A percentile compares a stretch with the other conserved stretches of the same genome.
phyloP scores from a whole-genome alignment of 1,140 invertebrate species.

The Diachasma alloeum region DNA sequence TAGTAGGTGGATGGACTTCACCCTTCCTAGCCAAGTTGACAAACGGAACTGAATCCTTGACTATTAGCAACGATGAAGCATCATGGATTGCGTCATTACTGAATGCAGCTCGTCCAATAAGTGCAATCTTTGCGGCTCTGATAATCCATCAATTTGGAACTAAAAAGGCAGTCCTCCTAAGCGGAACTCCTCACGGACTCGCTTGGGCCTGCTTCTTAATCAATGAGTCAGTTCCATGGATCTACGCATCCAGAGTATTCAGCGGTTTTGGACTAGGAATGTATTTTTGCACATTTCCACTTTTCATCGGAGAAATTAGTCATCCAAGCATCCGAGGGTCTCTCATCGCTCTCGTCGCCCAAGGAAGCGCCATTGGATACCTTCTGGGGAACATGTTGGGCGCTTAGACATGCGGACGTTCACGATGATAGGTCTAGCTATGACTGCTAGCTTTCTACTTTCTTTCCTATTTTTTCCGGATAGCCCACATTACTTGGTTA shows the following conservation, averaged over 20 bases:
- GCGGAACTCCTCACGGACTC: slow-evolving; percentile 69
- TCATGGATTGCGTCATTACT: too few species aligned
- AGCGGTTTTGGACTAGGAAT: slow-evolving; percentile 73
- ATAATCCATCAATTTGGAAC: slow-evolving; percentile 68
- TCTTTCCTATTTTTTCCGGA: slow-evolving; percentile 75
- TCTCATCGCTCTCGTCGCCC: slow-evolving; percentile 68
- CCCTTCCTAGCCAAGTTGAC: too few species aligned
- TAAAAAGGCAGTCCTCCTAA: slow-evolving; percentile 70
- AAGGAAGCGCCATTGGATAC: slow-evolving; percentile 67
- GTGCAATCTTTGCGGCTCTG: slow-evolving; percentile 51
- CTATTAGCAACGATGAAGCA: neutral
- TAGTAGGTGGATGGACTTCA: too few species aligned
- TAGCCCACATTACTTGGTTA: slow-evolving; percentile 75
- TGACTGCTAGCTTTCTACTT: slow-evolving; percentile 68
- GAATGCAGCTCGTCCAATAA: slow-evolving; percentile 49
- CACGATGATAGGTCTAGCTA: slow-evolving; percentile 67
- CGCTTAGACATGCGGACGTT: slow-evolving; percentile 68
- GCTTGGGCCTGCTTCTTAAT: slow-evolving; percentile 72
- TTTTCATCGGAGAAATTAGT: slow-evolving; percentile 74
- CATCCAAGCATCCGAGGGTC: slow-evolving; percentile 72
- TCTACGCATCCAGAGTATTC: slow-evolving; percentile 67
- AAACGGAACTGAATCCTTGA: too few species aligned
- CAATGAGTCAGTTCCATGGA: slow-evolving; percentile 59
- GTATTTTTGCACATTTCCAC: slow-evolving; percentile 70
- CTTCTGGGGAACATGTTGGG: slow-evolving; percentile 75